A percentile compares a stretch with the other conserved stretches of the same genome.
Conservation (phyloP, 2,888 invertebrate species). For the Hemicrepidius hirtus region DNA sequence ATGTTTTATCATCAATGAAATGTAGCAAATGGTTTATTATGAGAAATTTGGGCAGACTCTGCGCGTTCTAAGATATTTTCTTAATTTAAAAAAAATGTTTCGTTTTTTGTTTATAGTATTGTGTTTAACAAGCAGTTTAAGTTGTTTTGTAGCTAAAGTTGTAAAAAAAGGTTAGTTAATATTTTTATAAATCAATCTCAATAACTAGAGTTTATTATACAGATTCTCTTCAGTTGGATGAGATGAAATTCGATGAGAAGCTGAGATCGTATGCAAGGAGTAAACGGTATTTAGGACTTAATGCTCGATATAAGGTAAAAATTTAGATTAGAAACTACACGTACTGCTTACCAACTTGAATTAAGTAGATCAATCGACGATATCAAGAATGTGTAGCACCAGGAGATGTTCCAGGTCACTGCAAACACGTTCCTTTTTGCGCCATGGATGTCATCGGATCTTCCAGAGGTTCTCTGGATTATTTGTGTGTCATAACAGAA, state of each 20-base stretch:
- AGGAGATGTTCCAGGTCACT: slow-evolving; percentile 78
- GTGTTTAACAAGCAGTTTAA: neutral
- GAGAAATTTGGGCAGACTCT: neutral
- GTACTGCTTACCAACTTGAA: slow-evolving; percentile 52
- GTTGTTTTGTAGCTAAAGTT: neutral
- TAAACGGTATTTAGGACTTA: slow-evolving; percentile 65
- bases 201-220: neutral
- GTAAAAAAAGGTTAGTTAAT: slow-evolving; percentile 6
- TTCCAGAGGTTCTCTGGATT: slow-evolving; percentile 77
- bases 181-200: neutral
- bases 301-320: slow-evolving; percentile 64
- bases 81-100: neutral
- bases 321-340: neutral
- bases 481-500: slow-evolving; percentile 82
- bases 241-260: slow-evolving; percentile 9
- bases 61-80: neutral
- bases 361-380: slow-evolving; percentile 75
- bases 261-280: slow-evolving; percentile 55
- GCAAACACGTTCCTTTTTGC: slow-evolving; percentile 80
- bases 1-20: slow-evolving; percentile 7
- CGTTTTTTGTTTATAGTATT: neutral
- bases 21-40: neutral
- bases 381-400: slow-evolving; percentile 77
- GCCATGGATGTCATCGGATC: slow-evolving; percentile 70
- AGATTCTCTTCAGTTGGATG: neutral